Percentiles rank a stretch among this genome's conserved stretches.
Conservation (phyloP, 2,888 invertebrate genomes). For the Ichneumon xanthorius region DNA sequence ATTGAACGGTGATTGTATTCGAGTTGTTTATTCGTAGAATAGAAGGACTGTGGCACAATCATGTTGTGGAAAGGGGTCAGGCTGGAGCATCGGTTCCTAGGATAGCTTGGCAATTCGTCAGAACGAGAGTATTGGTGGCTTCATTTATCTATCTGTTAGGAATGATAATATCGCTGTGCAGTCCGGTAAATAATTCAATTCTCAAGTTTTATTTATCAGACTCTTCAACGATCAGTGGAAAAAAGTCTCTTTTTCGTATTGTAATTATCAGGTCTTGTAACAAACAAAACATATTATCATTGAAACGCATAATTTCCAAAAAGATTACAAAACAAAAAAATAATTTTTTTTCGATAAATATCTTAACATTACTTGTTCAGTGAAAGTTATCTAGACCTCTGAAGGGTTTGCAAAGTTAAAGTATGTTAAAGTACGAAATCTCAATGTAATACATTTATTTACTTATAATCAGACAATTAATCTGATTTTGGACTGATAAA, state of each 20-base stretch:
- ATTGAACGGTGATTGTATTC: background rate
- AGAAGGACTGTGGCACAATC: slow-evolving; percentile 85
- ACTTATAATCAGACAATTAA: background rate
- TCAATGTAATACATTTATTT: too few relatives aligned
- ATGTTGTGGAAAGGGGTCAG: slow-evolving; percentile 83
- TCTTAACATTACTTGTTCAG: too few relatives aligned
- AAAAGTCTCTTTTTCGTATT: background rate
- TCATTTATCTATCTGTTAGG: slow-evolving; percentile 84
- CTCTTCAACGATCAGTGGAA: background rate
- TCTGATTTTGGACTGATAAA: background rate
- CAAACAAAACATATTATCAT: too few relatives aligned
- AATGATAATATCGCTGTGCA: slow-evolving; percentile 84
- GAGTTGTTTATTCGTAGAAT: slow-evolving; percentile 78
- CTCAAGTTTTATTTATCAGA: background rate
- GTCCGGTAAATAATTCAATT: slow-evolving; percentile 83
- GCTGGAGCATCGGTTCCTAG: slow-evolving; percentile 84
- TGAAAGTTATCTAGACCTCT: too few relatives aligned
- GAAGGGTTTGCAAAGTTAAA: too few relatives aligned
- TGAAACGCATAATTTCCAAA: too few relatives aligned
- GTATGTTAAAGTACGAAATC: too few relatives aligned
- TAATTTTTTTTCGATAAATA: background rate
- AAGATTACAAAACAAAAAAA: background rate
- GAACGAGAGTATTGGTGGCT: slow-evolving; percentile 84
- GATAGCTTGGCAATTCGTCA: slow-evolving; percentile 84
- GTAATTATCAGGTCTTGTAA: too few relatives aligned